phyloP scores from a whole-genome alignment of 2,113 vertebrate species.

The Zeus faber region DNA sequence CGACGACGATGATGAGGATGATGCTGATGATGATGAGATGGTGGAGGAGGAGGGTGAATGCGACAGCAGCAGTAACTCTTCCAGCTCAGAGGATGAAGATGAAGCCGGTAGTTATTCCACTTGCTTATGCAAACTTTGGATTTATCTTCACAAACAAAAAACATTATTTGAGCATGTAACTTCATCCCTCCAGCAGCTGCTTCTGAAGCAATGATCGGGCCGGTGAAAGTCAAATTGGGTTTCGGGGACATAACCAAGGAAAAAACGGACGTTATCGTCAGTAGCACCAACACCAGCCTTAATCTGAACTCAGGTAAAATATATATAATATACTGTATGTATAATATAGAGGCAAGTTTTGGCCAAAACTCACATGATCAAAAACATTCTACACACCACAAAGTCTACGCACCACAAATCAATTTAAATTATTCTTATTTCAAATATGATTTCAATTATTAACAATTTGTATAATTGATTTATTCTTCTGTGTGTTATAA shows the following conservation, averaged over 20 bases:
- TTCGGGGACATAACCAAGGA: constrained; percentile 55
- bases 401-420: not conserved
- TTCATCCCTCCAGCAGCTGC: constrained; percentile 7
- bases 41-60: no score
- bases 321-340: no score
- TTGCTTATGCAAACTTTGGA: not conserved
- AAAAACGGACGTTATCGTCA: constrained; percentile 54
- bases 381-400: no score
- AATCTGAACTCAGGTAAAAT: constrained; percentile 45
- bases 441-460: not conserved
- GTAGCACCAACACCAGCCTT: constrained; percentile 52
- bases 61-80: not conserved
- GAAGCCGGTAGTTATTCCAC: constrained; percentile 3
- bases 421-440: not conserved
- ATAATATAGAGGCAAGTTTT: no score
- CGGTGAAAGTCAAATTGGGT: constrained; percentile 38
- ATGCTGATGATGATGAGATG: constrained; percentile 4
- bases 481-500: no score
- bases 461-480: no score
- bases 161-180: no score
- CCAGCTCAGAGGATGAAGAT: constrained; percentile 21
- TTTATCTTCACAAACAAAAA: not conserved
- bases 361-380: no score
- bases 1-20: not conserved
- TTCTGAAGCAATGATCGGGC: constrained; percentile 40